These are phyloP conservation scores for Pomacea maculata DNA, from an alignment of 1,140 invertebrate genomes.

Conservation along the genomic window DNA sequence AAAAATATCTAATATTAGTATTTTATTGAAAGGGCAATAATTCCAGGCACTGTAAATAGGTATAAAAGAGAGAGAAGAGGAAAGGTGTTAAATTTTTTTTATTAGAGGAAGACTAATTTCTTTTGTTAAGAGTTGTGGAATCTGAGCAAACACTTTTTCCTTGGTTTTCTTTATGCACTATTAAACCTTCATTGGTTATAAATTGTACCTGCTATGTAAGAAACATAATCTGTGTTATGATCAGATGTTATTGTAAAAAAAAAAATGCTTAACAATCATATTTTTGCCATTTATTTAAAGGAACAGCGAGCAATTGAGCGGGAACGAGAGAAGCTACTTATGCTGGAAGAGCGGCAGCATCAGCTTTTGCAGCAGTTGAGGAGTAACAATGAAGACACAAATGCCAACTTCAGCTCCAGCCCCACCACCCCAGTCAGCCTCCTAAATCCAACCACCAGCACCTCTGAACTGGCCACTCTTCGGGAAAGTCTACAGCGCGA, in stretches of 20 bases:
- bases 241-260: background rate
- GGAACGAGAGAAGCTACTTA: slow-evolving; percentile 76
- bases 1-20: too few species aligned
- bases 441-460: background rate
- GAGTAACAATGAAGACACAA: slow-evolving; percentile 1
- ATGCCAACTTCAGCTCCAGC: slow-evolving; percentile 9
- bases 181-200: too few species aligned
- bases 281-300: slow-evolving; percentile 30
- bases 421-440: slow-evolving; percentile 11
- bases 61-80: too few species aligned
- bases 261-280: too few species aligned
- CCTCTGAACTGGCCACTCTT: slow-evolving; percentile 60
- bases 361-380: slow-evolving; percentile 70
- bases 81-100: too few species aligned
- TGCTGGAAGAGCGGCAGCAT: slow-evolving; percentile 72
- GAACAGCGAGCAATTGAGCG: slow-evolving; percentile 76
- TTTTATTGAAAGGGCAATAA: too few species aligned
- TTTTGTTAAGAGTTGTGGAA: too few species aligned
- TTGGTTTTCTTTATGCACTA: too few species aligned
- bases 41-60: too few species aligned
- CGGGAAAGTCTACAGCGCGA: slow-evolving; percentile 71
- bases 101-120: too few species aligned
- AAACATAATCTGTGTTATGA: background rate
- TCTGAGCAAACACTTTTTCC: too few species aligned
- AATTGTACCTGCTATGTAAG: too few species aligned